These are phyloP conservation scores for Drepana arcuata DNA, from an alignment of 1,140 invertebrate species.

Conservation along the genomic window DNA sequence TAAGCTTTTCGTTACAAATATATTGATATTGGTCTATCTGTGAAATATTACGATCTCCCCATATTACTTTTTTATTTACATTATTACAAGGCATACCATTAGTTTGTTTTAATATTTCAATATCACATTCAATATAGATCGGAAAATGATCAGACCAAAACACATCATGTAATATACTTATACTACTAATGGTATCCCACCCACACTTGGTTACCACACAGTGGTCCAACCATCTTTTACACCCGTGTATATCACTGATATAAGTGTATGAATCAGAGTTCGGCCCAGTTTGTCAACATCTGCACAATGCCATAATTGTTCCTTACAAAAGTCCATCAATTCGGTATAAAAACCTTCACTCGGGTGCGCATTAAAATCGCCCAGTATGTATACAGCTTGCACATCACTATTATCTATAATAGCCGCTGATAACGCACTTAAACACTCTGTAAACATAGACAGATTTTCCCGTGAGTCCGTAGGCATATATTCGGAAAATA, in stretches of 20 bases:
- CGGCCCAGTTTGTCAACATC: background rate
- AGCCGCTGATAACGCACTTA: background rate
- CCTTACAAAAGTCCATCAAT: background rate
- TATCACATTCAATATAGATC: constrained; percentile 12
- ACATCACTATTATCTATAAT: background rate
- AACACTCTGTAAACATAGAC: background rate
- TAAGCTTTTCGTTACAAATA: constrained; percentile 6
- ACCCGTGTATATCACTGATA: constrained; percentile 2
- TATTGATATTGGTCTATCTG: constrained; percentile 6
- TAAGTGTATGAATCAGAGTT: constrained; percentile 1
- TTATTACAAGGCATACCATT: background rate
- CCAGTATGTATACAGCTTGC: background rate
- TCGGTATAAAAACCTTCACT: background rate
- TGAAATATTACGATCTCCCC: constrained; percentile 5
- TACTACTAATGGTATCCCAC: constrained; percentile 2
- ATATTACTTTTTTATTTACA: constrained; percentile 2
- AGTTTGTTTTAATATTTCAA: constrained; percentile 2
- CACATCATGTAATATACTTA: constrained; percentile 7
- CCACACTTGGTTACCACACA: constrained; percentile 4
- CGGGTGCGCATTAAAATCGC: constrained; percentile 1
- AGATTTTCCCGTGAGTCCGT: background rate
- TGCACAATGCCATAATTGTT: background rate
- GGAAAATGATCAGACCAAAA: constrained; percentile 20
- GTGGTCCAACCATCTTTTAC: constrained; percentile 9
- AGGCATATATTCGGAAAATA: constrained; percentile 3